These are phyloP conservation scores for Digitonthophagus gazella DNA, from an alignment of 2,888 invertebrate species.

Conservation along the genomic window DNA sequence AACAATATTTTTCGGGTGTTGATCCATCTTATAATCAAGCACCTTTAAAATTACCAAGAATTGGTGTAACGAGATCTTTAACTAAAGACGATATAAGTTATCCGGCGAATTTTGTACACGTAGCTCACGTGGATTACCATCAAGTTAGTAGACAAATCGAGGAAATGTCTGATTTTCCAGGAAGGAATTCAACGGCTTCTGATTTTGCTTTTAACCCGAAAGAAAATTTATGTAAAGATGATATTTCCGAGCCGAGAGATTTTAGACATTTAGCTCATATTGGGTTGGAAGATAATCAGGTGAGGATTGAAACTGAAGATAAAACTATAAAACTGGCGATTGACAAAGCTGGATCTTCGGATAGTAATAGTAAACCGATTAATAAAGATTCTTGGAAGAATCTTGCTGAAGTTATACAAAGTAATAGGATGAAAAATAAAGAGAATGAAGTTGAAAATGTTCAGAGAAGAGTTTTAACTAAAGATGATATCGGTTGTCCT, in stretches of 20 bases:
- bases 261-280: slow-evolving; percentile 3
- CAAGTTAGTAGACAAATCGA: not conserved
- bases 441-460: not conserved
- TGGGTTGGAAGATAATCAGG: not conserved
- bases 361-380: not conserved
- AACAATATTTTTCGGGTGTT: not conserved
- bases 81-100: not conserved
- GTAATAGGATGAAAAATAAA: not conserved
- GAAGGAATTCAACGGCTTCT: not conserved
- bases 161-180: not conserved
- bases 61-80: not conserved
- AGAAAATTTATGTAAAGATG: not conserved
- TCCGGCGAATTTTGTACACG: not conserved
- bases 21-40: not conserved
- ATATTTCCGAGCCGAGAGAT: not conserved
- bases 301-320: not conserved
- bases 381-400: not conserved
- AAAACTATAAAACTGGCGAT: not conserved
- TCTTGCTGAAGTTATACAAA: not conserved
- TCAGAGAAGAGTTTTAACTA: not conserved
- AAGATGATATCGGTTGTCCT: not conserved
- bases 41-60: not conserved
- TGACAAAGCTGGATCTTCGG: not conserved
- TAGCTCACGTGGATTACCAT: not conserved
- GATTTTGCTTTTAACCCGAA: not conserved